These are phyloP conservation scores for Pao palembangensis DNA, from an alignment of 2,113 vertebrate species.

Conservation along the genomic window DNA sequence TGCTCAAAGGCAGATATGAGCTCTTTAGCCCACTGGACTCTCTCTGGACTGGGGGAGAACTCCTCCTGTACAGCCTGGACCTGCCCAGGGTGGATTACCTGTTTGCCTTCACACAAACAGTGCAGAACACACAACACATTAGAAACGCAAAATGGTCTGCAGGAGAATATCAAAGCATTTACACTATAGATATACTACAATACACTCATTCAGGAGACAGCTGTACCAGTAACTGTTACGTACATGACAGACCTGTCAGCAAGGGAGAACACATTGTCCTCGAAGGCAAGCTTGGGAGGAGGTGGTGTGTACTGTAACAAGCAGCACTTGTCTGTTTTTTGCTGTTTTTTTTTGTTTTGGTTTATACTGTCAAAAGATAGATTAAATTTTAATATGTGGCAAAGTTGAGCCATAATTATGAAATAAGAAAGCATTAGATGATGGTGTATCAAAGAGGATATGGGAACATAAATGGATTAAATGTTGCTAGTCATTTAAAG, in stretches of 20 bases:
- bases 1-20: slow-evolving; percentile 90
- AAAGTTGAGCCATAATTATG: too few species aligned
- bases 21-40: slow-evolving; percentile 89
- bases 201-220: background rate
- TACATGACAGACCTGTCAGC: background rate
- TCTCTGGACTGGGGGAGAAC: slow-evolving; percentile 89
- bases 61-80: slow-evolving; percentile 90
- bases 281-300: background rate
- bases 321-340: slow-evolving; percentile 36
- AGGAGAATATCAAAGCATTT: background rate
- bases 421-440: background rate
- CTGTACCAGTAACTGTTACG: background rate
- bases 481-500: background rate
- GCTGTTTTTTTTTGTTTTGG: slow-evolving; percentile 1
- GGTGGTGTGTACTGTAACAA: slow-evolving; percentile 49
- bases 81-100: slow-evolving; percentile 97
- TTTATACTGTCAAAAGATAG: slow-evolving; percentile 33
- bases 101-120: slow-evolving; percentile 81
- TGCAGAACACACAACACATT: slow-evolving; percentile 15
- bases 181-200: too few species aligned
- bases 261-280: background rate
- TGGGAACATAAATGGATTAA: too few species aligned
- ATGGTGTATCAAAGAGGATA: background rate
- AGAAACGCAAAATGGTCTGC: background rate
- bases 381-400: slow-evolving; percentile 10